Evolutionary conservation across 2,113 vertebrate species (phyloP), one percentile per base, ranked within the genome.

Genomic region (Oncorhynchus mykiss): DNA sequence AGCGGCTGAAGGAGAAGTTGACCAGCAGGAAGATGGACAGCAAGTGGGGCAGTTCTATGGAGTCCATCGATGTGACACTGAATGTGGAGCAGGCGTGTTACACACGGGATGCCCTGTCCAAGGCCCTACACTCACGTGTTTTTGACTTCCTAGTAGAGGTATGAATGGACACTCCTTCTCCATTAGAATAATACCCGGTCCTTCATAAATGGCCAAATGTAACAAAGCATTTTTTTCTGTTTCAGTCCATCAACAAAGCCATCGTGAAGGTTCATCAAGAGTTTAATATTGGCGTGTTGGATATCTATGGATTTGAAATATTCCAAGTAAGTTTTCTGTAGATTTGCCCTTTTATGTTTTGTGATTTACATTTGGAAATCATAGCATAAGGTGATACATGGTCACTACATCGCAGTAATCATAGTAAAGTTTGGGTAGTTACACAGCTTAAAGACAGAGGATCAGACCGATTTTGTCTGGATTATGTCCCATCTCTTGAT

Each of bases 281-380:
- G 77, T 93, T 97, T 71, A 99, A 97, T 81, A 93, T 98, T 0
- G 98, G 98, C 0, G 98, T 99, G 70, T 88, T 99, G 79, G 98
- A 99, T 86, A 99, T 99, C 88, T 99, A 99, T 57, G 98, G 98
- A 88, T 99, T 99, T 94, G 98, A 99, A 92, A 99, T 99, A 89
- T 99, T 99, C 86, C 97, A 98, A 91, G 97, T 99, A 90, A 88
- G 86, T 80, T 49, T n/a, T 70, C 45, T 18, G 59, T n/a, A n/a
- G 1, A 22, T 22, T 22, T 24, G 8, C 6, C n/a, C 7, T 22
- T 39, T 16, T 22, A 5, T 22, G 9, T 62, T 62, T 62, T 54
- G 51, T 54, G 51, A 54, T 54, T 14, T 16, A 54, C 16, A 54
- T 54, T 18, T 54, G 51, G 51, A 54, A 54, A 54, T 45, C 39